These are phyloP conservation scores for Sinonovacula constricta DNA, from an alignment of 1,140 invertebrate genomes.

Conservation along the genomic window DNA sequence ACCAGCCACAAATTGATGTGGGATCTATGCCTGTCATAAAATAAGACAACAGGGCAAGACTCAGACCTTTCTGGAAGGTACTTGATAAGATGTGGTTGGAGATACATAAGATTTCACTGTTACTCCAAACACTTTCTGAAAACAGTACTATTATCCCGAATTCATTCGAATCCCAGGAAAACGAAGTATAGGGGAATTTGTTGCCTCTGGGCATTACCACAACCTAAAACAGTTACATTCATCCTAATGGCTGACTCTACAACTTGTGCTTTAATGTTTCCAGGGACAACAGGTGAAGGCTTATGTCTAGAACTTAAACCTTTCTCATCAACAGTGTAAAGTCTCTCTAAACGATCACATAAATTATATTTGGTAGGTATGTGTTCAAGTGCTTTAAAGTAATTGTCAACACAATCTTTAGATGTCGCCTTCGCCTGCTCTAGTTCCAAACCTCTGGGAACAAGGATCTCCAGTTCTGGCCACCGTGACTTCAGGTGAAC, in stretches of 20 bases:
- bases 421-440: background rate
- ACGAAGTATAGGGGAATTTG: slow-evolving; percentile 37
- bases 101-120: background rate
- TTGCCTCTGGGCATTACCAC: background rate
- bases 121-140: background rate
- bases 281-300: background rate
- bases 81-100: background rate
- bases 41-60: slow-evolving; percentile 11
- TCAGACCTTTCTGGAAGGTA: slow-evolving; percentile 8
- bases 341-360: background rate
- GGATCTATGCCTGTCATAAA: slow-evolving; percentile 20
- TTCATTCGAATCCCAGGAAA: slow-evolving; percentile 15
- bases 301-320: background rate
- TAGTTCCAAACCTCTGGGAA: background rate
- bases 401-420: background rate
- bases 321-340: slow-evolving; percentile 4
- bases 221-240: background rate
- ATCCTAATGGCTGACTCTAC: background rate
- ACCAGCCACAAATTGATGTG: background rate
- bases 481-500: background rate
- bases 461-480: background rate
- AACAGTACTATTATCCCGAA: background rate
- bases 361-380: background rate
- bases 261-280: background rate
- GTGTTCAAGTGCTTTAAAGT: background rate